Percentiles rank a stretch among this genome's conserved stretches.
phyloP scores from a whole-genome alignment of 2,888 invertebrate genomes.

The Vanessa cardui region DNA sequence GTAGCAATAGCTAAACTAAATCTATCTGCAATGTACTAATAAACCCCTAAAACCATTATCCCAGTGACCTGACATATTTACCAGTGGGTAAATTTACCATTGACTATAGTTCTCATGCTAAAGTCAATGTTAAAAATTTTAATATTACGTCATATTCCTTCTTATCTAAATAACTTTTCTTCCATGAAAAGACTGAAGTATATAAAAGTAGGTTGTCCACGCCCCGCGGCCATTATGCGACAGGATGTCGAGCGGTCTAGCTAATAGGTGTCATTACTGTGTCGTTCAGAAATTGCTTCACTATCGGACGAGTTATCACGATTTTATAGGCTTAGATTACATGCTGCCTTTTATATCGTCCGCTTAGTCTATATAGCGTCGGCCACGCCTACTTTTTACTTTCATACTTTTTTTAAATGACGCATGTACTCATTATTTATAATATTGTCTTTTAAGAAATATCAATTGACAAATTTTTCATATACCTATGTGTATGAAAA shows the following conservation, averaged over 20 bases:
- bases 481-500: no score
- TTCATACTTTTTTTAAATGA: background rate
- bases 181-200: conserved; percentile 37
- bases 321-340: conserved; percentile 80
- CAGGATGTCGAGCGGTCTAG: conserved; percentile 66
- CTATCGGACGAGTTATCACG: conserved; percentile 79
- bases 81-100: no score
- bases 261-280: conserved; percentile 81
- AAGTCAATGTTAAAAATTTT: conserved; percentile 9
- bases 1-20: no score
- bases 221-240: conserved; percentile 64
- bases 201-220: conserved; percentile 68
- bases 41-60: no score
- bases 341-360: conserved; percentile 52
- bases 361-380: conserved; percentile 19
- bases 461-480: no score
- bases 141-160: background rate
- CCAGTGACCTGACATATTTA: no score
- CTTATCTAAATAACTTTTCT: conserved; percentile 20
- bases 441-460: background rate
- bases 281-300: conserved; percentile 80
- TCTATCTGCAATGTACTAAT: no score
- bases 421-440: no score
- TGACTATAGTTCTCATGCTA: no score
- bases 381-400: conserved; percentile 7